Conservation (phyloP, 2,113 vertebrate species). For the Geococcyx californianus region DNA sequence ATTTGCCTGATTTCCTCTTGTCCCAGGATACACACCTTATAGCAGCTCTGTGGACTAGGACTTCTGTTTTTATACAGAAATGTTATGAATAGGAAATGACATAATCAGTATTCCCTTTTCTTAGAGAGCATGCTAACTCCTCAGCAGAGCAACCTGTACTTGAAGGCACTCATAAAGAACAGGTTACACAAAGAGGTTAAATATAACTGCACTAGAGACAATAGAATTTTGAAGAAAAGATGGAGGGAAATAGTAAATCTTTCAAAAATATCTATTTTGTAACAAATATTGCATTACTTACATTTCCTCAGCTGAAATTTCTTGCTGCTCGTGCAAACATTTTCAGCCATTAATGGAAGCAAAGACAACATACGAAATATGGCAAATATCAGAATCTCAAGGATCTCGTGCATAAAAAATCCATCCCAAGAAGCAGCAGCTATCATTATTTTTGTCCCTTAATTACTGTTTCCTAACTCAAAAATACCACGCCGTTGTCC, state of each 20-base stretch:
- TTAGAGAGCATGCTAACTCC: not conserved
- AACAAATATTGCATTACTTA: slow-evolving; percentile 43
- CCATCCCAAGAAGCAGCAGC: not conserved
- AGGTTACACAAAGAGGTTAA: not conserved
- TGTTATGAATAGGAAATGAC: not conserved
- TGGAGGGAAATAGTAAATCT: not conserved
- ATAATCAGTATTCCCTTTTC: not conserved
- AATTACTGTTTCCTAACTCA: not conserved
- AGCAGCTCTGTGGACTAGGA: not conserved
- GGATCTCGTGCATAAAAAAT: slow-evolving; percentile 24
- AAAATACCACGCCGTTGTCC: not conserved
- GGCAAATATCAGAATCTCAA: slow-evolving; percentile 55
- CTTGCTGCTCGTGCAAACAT: slow-evolving; percentile 31
- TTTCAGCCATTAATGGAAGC: slow-evolving; percentile 64
- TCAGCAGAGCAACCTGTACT: not conserved
- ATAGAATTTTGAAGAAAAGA: not conserved
- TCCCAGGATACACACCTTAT: not conserved
- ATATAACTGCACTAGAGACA: not conserved
- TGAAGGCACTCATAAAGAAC: not conserved
- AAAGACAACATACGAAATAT: slow-evolving; percentile 62
- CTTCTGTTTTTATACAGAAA: not conserved
- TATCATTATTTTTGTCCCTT: slow-evolving; percentile 36
- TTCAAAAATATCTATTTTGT: not conserved
- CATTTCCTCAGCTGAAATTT: slow-evolving; percentile 63
- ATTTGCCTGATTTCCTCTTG: not conserved